Evolutionary conservation across 2,888 invertebrate genomes (phyloP), one percentile per base, ranked within the genome.

Genomic region (Orthosia gracilis): DNA sequence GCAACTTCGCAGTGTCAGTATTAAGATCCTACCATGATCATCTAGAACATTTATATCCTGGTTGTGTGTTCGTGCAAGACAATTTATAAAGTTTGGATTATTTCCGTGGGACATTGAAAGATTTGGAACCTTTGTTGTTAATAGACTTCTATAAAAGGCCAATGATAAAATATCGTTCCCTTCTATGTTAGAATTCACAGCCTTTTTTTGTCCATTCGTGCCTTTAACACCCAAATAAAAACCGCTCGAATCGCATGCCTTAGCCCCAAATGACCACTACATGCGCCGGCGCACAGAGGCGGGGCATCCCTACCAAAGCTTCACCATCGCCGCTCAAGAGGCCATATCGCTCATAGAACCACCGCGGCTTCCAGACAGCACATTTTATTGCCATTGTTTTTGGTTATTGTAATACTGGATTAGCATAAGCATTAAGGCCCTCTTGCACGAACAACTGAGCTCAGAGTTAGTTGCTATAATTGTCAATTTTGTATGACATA

Each of bases 251-350:
- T 83, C 78, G 74, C 61, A 78, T 87, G 45, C n/a, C 78, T 85
- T 85, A 74, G 3, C 45, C 31, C 57, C 4, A 55, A 61, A 63
- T 85, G 85, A 82, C 74, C 82, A 76, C 49, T 80, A 86, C 87
- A 85, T 89, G 91, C 90, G 89, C 89, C 76, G 69, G 89, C 89
- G 88, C 73, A 72, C 68, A 68, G 73, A 87, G 94, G 93, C 92
- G 93, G 90, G 91, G 90, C 86, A 89, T 89, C 91, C 92, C 92
- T 83, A 70, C 89, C 91, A 88, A 89, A 90, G 89, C 86, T 84
- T 90, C 88, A 85, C 89, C 88, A 89, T 89, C 91, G 90, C 90
- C 90, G 87, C 89, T 91, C 92, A 92, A 93, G 91, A 91, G 91
- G 89, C 90, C 91, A 89, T 89, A 90, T 89, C 89, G 88, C 85